Percentiles rank a stretch among this genome's conserved stretches.
Conservation (phyloP, 2,113 vertebrate species). For the Engystomops pustulosus region DNA sequence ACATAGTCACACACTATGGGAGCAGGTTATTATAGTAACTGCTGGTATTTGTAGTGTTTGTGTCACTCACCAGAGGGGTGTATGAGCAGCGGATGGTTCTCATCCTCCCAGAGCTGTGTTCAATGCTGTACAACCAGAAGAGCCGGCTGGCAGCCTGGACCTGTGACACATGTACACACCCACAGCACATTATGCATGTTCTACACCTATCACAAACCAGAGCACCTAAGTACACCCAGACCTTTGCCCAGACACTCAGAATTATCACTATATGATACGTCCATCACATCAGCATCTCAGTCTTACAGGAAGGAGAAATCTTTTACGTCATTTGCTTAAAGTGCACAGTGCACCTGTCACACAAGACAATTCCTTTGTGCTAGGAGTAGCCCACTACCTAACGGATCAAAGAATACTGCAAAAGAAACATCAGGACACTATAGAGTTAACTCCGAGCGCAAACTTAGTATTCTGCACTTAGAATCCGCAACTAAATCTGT, state of each 20-base stretch:
- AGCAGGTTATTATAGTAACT: background rate
- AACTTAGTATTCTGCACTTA: no score
- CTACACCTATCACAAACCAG: conserved; percentile 11
- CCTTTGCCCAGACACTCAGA: conserved; percentile 22
- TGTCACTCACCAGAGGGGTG: conserved; percentile 40
- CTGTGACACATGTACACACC: conserved; percentile 20
- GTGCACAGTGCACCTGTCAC: background rate
- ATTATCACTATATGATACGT: background rate
- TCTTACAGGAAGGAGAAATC: background rate
- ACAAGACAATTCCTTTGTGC: no score
- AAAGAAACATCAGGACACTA: no score
- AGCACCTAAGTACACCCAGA: conserved; percentile 11
- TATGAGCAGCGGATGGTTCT: conserved; percentile 36
- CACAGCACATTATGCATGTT: background rate
- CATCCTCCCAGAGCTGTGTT: background rate
- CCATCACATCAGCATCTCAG: background rate
- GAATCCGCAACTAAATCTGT: no score
- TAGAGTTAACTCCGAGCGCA: no score
- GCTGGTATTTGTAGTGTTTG: background rate
- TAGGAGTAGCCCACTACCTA: no score
- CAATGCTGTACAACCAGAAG: background rate
- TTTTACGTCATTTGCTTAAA: background rate
- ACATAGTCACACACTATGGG: background rate
- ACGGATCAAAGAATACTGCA: background rate
- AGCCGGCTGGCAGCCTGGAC: background rate